Conservation (phyloP, 92 coral and sea anemone species). For the Nematostella vectensis region DNA sequence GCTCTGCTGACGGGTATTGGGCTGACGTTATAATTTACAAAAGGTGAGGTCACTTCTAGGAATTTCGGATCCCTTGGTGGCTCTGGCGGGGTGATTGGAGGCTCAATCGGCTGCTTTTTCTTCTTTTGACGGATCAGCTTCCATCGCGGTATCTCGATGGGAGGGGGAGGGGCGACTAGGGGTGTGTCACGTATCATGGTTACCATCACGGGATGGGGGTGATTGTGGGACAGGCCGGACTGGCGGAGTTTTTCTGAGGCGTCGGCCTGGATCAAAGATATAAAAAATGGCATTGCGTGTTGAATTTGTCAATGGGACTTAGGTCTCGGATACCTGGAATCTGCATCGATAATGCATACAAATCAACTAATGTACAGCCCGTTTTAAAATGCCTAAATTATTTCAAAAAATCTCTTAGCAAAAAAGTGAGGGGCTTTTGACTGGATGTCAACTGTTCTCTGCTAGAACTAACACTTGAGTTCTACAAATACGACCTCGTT, state of each 20-base stretch:
- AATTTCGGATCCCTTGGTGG: constrained; percentile 97
- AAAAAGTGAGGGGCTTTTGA: too few relatives aligned
- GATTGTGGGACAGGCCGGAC: constrained; percentile 91
- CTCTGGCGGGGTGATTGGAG: constrained; percentile 79
- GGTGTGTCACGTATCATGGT: constrained; percentile 85
- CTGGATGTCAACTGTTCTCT: too few relatives aligned
- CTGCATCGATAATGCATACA: too few relatives aligned
- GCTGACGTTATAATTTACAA: constrained; percentile 88
- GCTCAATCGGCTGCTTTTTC: constrained; percentile 84
- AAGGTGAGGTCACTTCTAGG: constrained; percentile 87
- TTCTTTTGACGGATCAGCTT: constrained; percentile 95
- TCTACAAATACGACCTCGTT: too few relatives aligned
- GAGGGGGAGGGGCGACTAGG: constrained; percentile 96
- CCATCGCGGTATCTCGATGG: constrained; percentile 95
- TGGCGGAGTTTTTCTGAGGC: constrained; percentile 97
- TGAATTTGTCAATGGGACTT: background rate
- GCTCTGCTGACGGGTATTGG: constrained; percentile 98
- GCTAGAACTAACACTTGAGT: too few relatives aligned
- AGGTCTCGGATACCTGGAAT: background rate
- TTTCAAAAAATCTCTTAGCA: too few relatives aligned
- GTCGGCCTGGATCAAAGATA: constrained; percentile 94
- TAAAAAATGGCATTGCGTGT: too few relatives aligned
- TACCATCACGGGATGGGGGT: constrained; percentile 89
- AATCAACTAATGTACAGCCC: too few relatives aligned
- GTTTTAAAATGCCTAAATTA: too few relatives aligned